phyloP scores from a whole-genome alignment of 2,113 vertebrate species.

The Myotis yumanensis region DNA sequence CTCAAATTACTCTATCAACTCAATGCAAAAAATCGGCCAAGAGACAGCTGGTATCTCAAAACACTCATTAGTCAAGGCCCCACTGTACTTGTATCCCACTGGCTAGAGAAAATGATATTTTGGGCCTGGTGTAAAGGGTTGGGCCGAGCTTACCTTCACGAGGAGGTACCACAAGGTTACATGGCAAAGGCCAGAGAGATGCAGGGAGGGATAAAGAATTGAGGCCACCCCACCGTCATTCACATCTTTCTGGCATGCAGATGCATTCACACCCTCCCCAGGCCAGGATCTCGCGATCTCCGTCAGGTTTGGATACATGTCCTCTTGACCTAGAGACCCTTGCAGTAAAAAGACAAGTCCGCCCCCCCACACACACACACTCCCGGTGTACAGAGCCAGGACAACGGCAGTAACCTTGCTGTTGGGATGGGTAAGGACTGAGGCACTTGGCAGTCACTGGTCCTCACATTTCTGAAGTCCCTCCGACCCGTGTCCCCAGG shows the following conservation, averaged over 20 bases:
- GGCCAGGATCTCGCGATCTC: accelerated
- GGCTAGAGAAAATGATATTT: not conserved
- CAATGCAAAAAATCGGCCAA: too few relatives aligned
- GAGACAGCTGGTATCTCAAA: too few relatives aligned
- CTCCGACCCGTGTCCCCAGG: too few relatives aligned
- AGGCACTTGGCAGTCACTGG: too few relatives aligned
- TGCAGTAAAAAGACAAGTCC: not conserved
- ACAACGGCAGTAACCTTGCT: accelerated
- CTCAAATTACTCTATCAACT: too few relatives aligned
- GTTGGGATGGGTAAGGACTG: accelerated
- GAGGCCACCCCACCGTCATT: too few relatives aligned
- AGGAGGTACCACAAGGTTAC: not conserved
- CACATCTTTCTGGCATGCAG: not conserved
- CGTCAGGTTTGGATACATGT: not conserved
- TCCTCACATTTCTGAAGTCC: not conserved
- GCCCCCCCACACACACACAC: too few relatives aligned
- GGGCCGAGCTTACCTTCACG: not conserved
- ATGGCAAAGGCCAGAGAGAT: not conserved
- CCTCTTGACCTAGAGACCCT: not conserved
- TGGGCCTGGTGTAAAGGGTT: not conserved
- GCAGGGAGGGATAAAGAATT: not conserved
- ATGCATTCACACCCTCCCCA: not conserved
- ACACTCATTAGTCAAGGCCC: too few relatives aligned
- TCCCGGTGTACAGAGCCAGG: not conserved
- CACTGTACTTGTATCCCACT: not conserved